Conservation (phyloP, 2,888 invertebrate genomes). For the Plebejus melissa region DNA sequence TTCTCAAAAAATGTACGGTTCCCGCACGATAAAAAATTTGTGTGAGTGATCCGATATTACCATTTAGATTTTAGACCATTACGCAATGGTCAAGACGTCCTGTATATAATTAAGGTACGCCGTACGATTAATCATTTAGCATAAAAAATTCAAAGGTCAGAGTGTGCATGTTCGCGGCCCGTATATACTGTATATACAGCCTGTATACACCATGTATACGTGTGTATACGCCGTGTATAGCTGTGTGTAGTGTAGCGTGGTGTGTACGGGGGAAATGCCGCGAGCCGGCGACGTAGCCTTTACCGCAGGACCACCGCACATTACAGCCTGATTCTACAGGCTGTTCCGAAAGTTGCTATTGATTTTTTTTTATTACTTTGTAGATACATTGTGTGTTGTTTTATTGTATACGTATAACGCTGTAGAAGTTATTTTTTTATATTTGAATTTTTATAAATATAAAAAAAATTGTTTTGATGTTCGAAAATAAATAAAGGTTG, state of each 20-base stretch:
- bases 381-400: no score
- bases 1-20: neutral
- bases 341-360: neutral
- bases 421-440: no score
- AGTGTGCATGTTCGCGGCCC: conserved; percentile 13
- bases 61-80: no score
- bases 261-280: conserved; percentile 18
- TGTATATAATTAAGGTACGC: neutral
- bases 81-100: neutral
- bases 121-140: conserved; percentile 1
- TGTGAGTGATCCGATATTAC: no score
- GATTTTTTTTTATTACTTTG: no score
- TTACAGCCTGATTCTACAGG: conserved; percentile 14
- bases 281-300: conserved; percentile 26
- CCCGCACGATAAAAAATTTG: neutral
- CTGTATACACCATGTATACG: neutral
- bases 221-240: neutral
- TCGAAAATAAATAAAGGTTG: no score
- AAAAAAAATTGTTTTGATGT: no score
- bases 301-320: conserved; percentile 29
- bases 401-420: no score
- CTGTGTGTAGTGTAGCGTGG: neutral
- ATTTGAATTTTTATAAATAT: no score
- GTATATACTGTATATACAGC: neutral
- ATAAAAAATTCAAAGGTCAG: conserved; percentile 21